Evolutionary conservation across 1,140 invertebrate species (phyloP), one percentile per base, ranked within the genome.

Genomic region (Bradynema listronoti): DNA sequence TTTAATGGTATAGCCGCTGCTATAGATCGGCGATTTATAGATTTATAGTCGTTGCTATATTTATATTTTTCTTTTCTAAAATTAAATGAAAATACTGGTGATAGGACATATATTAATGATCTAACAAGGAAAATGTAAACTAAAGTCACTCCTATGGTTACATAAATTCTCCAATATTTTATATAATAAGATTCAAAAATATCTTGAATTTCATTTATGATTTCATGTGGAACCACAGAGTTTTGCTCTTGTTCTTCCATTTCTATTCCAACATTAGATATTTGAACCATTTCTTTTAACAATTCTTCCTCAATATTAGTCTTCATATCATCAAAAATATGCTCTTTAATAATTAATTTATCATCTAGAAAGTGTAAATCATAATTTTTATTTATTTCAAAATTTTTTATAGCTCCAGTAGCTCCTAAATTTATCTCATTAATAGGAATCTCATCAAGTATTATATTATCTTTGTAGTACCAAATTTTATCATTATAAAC

Each of bases 141-240:
- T 33, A 63, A 22, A 56, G 61, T 66, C n/a, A 65, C 61, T 1
- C 32, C 61, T 47, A 65, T 9, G 25, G 61, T 66, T 33, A 57
- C 61, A 64, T 55, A 68, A 65, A 63, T 66, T 55, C 61, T 63
- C 61, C 61, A 63, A 54, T 68, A 34, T 55, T 58, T 65, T 7
- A 63, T 32, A 27, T 36, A 65, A 61, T 56, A 63, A n/a, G 55
- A 34, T 51, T 57, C 60, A 39, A 65, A 63, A 30, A 65, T 54
- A 25, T 42, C 41, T 25, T 65, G 58, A 4, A 63, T 36, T 30
- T 65, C 61, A 29, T 42, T 34, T 45, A 65, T 29, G 30, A 63
- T 65, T 57, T 63, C 61, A 65, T 65, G 61, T 0, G 61, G 61
- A 0, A 63, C 1, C 27, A 45, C 42, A 16, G 58, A 63, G 22